Conservation (phyloP, 2,113 vertebrate genomes). For the Polypterus bichir region DNA sequence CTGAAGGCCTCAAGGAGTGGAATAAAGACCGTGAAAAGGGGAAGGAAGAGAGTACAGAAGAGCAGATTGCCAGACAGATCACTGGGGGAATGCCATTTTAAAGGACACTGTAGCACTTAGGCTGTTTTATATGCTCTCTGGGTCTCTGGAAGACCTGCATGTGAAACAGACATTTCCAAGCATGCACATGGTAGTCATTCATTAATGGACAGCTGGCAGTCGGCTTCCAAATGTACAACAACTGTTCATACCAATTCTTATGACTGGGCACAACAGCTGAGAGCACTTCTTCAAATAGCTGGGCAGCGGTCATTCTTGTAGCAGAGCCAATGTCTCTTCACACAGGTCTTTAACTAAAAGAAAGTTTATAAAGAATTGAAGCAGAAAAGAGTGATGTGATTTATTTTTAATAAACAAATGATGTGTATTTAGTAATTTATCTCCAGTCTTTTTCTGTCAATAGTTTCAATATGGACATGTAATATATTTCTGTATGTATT, state of each 20-base stretch:
- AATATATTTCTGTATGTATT: not conserved
- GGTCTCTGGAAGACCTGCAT: not conserved
- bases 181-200: not conserved
- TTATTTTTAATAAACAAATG: not conserved
- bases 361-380: not conserved
- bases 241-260: conserved; percentile 2
- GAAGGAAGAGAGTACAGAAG: conserved; percentile 58
- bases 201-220: not conserved
- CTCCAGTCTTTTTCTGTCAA: not conserved
- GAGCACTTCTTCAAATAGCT: not conserved
- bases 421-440: not conserved
- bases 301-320: not conserved
- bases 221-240: conserved; percentile 1
- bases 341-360: not conserved
- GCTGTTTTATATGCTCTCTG: not conserved
- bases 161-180: not conserved
- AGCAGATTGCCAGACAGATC: conserved; percentile 65
- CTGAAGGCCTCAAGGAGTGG: conserved; percentile 92
- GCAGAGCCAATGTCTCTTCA: not conserved
- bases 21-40: conserved; percentile 71
- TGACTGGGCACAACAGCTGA: not conserved
- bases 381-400: not conserved
- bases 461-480: not conserved
- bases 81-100: conserved; percentile 63
- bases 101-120: conserved; percentile 7